Base-by-base conservation (phyloP, 2,797 vertebrate genomes). In the Trachurus trachurus region DNA sequence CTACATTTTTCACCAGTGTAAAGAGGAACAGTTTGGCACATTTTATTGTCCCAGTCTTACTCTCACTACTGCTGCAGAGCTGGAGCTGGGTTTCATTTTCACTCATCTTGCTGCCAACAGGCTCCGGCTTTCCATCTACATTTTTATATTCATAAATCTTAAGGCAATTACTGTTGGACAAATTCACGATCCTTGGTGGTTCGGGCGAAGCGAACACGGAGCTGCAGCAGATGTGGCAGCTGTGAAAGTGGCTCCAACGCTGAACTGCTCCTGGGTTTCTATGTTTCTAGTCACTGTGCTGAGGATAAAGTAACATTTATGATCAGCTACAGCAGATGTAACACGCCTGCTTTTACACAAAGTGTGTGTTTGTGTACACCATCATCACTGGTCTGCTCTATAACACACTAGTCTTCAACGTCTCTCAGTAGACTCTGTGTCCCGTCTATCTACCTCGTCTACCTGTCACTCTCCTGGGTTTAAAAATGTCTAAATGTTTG, bases 91-190 rank as follows among this genome's bases (percentile, higher is more conserved):
- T 64, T 53, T 65, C 31, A 29, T 29, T 58, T 57, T n/a, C n/a
- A 52, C n/a, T 31, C 7, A 11, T 74, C 37, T 34, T 22, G 12
- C 6, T 42, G 65, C 13, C 59, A 64, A 69, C 54, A 39, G 52
- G 50, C 65, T 19, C 37, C 13, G 10, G 66, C 66, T 70, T 40
- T 74, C 65, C 52, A 42, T 63, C 29, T 53, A 19, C 66, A 70
- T 65, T 47, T 58, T 60, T 39, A 70, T 40, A 80, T 50, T 42
- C 26, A 68, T 60, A 69, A 13, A 47, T 74, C 52, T 57, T 65
- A 47, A 70, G 50, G 60, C 54, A 70, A 49, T 70, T 74, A 47
- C 21, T 34, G 5, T 13, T 0, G 68, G 54, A 72, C 29, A 39
- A 21, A 49, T 66, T 29, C 54, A 39, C 54, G 49, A 42, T 56